Conservation (phyloP, 2,888 invertebrate species). For the Arenicola marina region DNA sequence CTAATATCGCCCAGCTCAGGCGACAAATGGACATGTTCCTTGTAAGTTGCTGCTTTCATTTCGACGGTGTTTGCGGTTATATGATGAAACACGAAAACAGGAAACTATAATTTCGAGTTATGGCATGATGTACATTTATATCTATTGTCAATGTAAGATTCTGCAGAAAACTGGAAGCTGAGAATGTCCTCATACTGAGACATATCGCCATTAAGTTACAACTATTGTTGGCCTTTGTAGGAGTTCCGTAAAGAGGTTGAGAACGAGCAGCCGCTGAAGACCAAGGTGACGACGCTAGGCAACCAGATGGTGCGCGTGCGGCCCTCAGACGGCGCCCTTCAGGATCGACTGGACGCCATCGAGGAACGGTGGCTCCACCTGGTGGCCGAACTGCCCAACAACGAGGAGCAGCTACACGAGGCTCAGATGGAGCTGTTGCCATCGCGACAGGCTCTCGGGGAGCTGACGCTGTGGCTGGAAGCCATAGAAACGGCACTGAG, state of each 20-base stretch:
- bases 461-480: slow-evolving; percentile 51
- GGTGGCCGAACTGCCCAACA: slow-evolving; percentile 43
- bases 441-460: slow-evolving; percentile 53
- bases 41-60: slow-evolving; percentile 37
- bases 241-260: slow-evolving; percentile 57
- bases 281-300: slow-evolving; percentile 45
- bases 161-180: no score
- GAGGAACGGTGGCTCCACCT: slow-evolving; percentile 52
- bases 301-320: slow-evolving; percentile 44
- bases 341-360: slow-evolving; percentile 39
- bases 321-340: slow-evolving; percentile 42
- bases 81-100: no score
- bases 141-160: no score
- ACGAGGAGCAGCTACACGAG: slow-evolving; percentile 50
- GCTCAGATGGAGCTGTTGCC: slow-evolving; percentile 59
- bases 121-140: no score
- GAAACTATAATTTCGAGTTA: no score
- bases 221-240: slow-evolving; percentile 31
- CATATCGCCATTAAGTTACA: no score
- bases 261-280: slow-evolving; percentile 45
- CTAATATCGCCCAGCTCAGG: slow-evolving; percentile 46
- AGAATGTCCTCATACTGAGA: no score
- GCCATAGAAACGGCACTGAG: slow-evolving; percentile 42
- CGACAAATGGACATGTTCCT: slow-evolving; percentile 52
- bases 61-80: no score